Evolutionary conservation across 1,140 invertebrate species (phyloP), one percentile per base, ranked within the genome.

Genomic region (Nomia melanderi): DNA sequence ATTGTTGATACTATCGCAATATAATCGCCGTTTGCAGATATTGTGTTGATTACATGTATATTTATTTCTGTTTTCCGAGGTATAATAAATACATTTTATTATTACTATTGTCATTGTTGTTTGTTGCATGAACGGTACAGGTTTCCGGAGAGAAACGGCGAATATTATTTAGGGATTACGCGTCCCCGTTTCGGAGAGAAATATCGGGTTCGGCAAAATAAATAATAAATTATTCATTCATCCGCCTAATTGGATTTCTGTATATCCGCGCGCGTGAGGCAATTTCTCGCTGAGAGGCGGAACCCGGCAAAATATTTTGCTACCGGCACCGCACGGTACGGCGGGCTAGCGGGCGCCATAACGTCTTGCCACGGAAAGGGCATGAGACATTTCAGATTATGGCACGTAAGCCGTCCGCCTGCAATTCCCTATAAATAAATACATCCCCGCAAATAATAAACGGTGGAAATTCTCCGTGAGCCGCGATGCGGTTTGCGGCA

Each of bases 341-440:
- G 41, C 14, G 23, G 8, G 36, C 23, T 41, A 25, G 41, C 39
- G 29, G 39, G 29, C 27, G 54, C 44, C 53, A 62, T 77, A 77
- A 77, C 44, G n/a, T 70, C 56, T 39, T 29, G n/a, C 23, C 29
- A 64, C 39, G n/a, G 25, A 53, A 53, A 44, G 14, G 47, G 39
- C 39, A 23, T 7, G 31, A 29, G 74, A 62, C 44, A 29, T 41
- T 54, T 36, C n/a, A 36, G 44, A 50, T 71, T 62, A 77, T 62
- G 66, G 20, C 57, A 8, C 8, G 36, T 25, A 33, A 66, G 36
- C 20, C 25, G 5, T 33, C 11, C 12, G 47, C 20, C 20, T 20
- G 65, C 65, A 60, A 53, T 62, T 62, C 36, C 44, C 25, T 41
- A 62, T 77, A 77, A 71, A 77, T 77, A 77, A 77, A 77, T 71